Evolutionary conservation across 2,888 invertebrate genomes (phyloP), one percentile per base, ranked within the genome.

Genomic region (Dryococelus australis): DNA sequence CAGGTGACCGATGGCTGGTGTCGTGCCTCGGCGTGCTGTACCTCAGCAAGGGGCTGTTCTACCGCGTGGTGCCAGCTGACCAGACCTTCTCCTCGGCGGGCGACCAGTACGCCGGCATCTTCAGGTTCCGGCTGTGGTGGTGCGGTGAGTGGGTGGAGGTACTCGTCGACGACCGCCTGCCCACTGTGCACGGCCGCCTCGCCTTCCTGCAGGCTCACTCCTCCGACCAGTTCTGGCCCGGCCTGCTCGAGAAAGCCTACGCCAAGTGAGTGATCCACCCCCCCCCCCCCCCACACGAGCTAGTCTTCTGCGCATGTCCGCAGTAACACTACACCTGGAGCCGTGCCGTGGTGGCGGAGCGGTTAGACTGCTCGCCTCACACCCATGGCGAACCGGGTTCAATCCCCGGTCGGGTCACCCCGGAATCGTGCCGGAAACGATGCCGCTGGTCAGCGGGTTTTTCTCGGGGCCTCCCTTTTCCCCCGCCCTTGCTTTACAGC

Each of bases 131-230:
- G 0, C 92, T 98, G 35, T 98, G 98, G 98, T 98, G 98, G 97
- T 97, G 97, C 91, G 98, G 98, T 8, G 97, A 97, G 91, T 98
- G 98, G 98, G 95, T 96, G 43, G 98, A 98, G 92, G 96, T 97
- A 53, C 93, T 98, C 86, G 97, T 98, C 27, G 98, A 98, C 92
- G 98, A 98, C 92, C 94, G 97, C 35, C 93, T 98, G 88, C 98
- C 98, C 10, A 97, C 97, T 0, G 97, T 98, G 81, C 96, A 97
- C 91, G 97, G 97, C 16, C 95, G 96, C 89, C 93, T 98, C 89
- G 97, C 97, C 79, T 98, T 98, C 92, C 94, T 98, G 88, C 98
- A 98, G 92, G 95, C 96, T 81, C 95, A 95, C 89, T 94, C 95
- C 90, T 95, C 96, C 0, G 96, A 97, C 90, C 97, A 97, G 91